Evolutionary conservation across 2,113 vertebrate species (phyloP).

Genomic region (Onychorhynchus coronatus): DNA sequence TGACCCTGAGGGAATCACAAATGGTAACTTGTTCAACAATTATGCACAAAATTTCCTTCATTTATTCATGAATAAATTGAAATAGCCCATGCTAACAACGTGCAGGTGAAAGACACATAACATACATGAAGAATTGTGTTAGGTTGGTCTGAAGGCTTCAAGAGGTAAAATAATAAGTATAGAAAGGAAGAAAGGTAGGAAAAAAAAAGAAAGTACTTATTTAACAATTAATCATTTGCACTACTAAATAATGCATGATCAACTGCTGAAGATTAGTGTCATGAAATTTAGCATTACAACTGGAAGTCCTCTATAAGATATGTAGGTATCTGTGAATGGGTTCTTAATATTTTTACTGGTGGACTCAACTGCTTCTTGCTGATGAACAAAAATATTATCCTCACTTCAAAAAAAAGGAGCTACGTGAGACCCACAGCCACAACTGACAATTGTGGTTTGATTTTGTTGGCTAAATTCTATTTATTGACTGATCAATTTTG

Average conservation of each 20-base stretch:
- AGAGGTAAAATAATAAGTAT: slow-evolving; percentile 57
- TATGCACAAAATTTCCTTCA: slow-evolving; percentile 41
- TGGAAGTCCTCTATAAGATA: background rate
- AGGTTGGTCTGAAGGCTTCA: slow-evolving; percentile 69
- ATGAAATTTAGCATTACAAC: slow-evolving; percentile 33
- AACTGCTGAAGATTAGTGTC: slow-evolving; percentile 55
- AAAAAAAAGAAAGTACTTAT: background rate
- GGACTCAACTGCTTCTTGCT: background rate
- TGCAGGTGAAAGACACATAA: slow-evolving; percentile 59
- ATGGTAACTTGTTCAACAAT: background rate
- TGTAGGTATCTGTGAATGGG: background rate
- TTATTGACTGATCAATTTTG: background rate
- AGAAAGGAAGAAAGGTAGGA: slow-evolving; percentile 41
- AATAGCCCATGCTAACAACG: slow-evolving; percentile 49
- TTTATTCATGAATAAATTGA: slow-evolving; percentile 43
- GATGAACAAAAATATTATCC: background rate
- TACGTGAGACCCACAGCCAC: background rate
- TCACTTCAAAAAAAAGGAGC: background rate
- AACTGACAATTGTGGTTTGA: background rate
- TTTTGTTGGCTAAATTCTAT: background rate
- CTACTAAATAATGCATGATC: slow-evolving; percentile 39
- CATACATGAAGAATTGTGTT: slow-evolving; percentile 68
- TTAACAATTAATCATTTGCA: background rate
- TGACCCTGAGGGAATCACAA: background rate
- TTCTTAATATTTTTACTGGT: background rate